phyloP scores from a whole-genome alignment of 2,113 vertebrate genomes.

The Tor tambroides region DNA sequence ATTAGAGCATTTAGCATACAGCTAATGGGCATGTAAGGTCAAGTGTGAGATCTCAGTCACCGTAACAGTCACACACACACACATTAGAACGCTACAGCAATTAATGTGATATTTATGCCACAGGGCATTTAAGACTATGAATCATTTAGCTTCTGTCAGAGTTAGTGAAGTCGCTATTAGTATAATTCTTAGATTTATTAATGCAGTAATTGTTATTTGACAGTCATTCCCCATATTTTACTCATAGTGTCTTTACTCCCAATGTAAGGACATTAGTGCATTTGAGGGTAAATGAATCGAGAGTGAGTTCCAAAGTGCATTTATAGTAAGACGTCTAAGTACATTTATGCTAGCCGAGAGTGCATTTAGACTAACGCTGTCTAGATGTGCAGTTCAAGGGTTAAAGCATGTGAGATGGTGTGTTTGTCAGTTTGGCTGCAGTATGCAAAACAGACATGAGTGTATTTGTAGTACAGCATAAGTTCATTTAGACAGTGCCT shows the following conservation, averaged over 20 bases:
- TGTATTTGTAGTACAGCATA: not conserved
- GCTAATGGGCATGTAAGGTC: conserved; percentile 42
- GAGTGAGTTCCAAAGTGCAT: conserved; percentile 12
- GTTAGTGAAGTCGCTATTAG: conserved; percentile 9
- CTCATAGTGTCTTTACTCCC: not conserved
- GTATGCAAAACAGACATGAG: not conserved
- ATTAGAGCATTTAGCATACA: conserved; percentile 26
- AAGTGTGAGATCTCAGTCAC: conserved; percentile 25
- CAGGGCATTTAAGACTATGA: conserved; percentile 24
- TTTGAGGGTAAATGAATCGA: not conserved
- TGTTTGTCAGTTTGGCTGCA: not conserved
- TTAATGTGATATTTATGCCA: conserved; percentile 41
- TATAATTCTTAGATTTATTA: not conserved
- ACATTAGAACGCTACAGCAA: not conserved
- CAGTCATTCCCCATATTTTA: conserved; percentile 16
- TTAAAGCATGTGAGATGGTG: not conserved
- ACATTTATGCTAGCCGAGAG: not conserved
- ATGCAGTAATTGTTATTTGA: conserved; percentile 36
- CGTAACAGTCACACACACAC: not conserved
- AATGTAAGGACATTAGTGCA: not conserved
- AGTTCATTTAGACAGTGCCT: conserved; percentile 13
- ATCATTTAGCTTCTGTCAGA: conserved; percentile 28
- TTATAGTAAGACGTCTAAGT: not conserved
- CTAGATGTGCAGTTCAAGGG: not conserved
- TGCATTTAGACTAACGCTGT: not conserved